These are phyloP conservation scores for Octonoba sinensis DNA, from an alignment of 2,888 invertebrate species.

Conservation along the genomic window DNA sequence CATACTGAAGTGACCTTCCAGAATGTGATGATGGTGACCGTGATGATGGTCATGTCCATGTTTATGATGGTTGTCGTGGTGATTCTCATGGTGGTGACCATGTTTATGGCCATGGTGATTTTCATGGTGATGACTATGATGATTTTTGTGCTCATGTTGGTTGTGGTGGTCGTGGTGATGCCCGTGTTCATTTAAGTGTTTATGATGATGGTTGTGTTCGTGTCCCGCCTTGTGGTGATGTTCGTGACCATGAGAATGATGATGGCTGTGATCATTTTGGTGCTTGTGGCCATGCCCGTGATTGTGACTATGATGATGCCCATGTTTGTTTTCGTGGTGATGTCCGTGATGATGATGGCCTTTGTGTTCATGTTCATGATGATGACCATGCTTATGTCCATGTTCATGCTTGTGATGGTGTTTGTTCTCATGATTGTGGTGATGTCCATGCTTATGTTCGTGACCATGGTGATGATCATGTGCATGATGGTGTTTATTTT, in stretches of 20 bases:
- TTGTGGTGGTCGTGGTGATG: conserved; percentile 13
- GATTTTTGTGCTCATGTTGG: conserved; percentile 16
- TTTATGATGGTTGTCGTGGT: conserved; percentile 35
- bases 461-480: conserved; percentile 28
- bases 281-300: conserved; percentile 30
- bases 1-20: conserved; percentile 18
- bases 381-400: conserved; percentile 20
- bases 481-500: conserved; percentile 12
- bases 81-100: conserved; percentile 28
- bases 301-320: conserved; percentile 7
- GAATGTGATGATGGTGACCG: conserved; percentile 12
- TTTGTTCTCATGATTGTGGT: conserved; percentile 22
- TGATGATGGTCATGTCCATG: conserved; percentile 39
- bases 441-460: conserved; percentile 15
- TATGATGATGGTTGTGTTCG: not conserved
- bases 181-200: conserved; percentile 20
- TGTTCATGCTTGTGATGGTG: conserved; percentile 22
- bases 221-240: conserved; percentile 14
- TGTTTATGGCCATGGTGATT: conserved; percentile 30
- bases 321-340: conserved; percentile 22
- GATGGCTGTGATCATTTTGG: conserved; percentile 18
- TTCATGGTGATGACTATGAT: conserved; percentile 21
- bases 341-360: conserved; percentile 20
- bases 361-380: not conserved
- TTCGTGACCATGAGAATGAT: conserved; percentile 20